Evolutionary conservation across 2,888 invertebrate species (phyloP), one percentile per base, ranked within the genome.

Genomic region (Sussaba pulchella): DNA sequence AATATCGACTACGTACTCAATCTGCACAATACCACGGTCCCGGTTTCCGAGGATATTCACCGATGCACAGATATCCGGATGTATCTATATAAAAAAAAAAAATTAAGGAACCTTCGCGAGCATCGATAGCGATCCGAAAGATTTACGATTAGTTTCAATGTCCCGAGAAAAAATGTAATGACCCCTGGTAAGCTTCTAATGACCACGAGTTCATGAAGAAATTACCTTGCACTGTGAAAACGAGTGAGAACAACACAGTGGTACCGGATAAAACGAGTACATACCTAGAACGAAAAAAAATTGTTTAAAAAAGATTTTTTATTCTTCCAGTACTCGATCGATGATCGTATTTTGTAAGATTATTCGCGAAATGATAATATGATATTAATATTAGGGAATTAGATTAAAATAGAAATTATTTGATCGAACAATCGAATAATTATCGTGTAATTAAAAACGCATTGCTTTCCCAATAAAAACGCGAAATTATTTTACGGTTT

Each of bases 81-180:
- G 54, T 70, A n/a, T n/a, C n/a, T n/a, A n/a, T n/a, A n/a, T n/a
- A n/a, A n/a, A n/a, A 64, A 71, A 66, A 71, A 64, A 39, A 24
- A 39, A 63, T 31, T 31, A 67, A 75, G 61, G 39, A 52, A 31
- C 36, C 45, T 59, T n/a, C 47, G 45, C 61, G 31, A 67, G 41
- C 10, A 43, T 43, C 54, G 50, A 61, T 63, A 45, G 67, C 17
- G 41, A 45, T 66, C 41, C 52, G 69, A 47, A 10, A 69, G 78
- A 73, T 78, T 78, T 73, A 73, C 73, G 57, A 41, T 54, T 14
- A n/a, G 14, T 63, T 72, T 47, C 31, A 10, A 59, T 21, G 52
- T 36, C 19, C 41, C 9, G 50, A 10, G 14, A 57, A 63, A 61
- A 52, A 52, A 50, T 73, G 5, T 69, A 67, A 67, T 43, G 72